Evolutionary conservation across 2,888 invertebrate species (phyloP), one percentile per base, ranked within the genome.

Genomic region (Noctua pronuba): DNA sequence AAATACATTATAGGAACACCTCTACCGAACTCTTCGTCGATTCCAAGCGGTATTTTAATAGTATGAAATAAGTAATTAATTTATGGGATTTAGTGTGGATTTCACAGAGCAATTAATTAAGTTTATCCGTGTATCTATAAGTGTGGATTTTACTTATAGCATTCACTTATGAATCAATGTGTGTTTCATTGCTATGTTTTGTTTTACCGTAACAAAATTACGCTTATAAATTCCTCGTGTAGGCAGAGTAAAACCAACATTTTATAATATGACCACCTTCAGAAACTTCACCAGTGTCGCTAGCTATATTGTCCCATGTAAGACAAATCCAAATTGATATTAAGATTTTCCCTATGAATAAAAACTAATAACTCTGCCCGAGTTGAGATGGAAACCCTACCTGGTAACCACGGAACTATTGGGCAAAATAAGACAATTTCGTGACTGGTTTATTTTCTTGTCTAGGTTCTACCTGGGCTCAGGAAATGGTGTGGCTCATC

Each of bases 401-500:
- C 13, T 46, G n/a, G 3, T 64, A 41, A n/a, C n/a, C 21, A 21
- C 13, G 73, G 31, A 31, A 31, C 46, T 49, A 16, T 49, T 31
- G 60, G 38, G 31, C 18, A 41, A 73, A 49, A 11, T 38, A 69
- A 28, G 16, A 24, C 3, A 49, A 7, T 38, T 58, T 58, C 64
- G 13, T 68, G 11, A 77, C 7, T 76, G 11, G 2, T 28, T 16
- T 41, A 0, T 31, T 66, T 82, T 41, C 0, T 28, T 80, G 66
- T 87, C 1, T 60, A 98, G 98, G 98, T 24, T 99, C 99, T 38
- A 99, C 99, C 1, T 99, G 99, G 99, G 97, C 98, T 0, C 99
- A 99, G 92, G 99, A 99, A 96, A 99, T 99, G 98, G 97, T 98
- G 4, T 99, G 99, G 98, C 97, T 99, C n/a, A 97, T 99, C 79